Evolutionary conservation across 2,113 vertebrate genomes (phyloP), one percentile per base, ranked within the genome.

Genomic region (Aleadryas rufinucha): DNA sequence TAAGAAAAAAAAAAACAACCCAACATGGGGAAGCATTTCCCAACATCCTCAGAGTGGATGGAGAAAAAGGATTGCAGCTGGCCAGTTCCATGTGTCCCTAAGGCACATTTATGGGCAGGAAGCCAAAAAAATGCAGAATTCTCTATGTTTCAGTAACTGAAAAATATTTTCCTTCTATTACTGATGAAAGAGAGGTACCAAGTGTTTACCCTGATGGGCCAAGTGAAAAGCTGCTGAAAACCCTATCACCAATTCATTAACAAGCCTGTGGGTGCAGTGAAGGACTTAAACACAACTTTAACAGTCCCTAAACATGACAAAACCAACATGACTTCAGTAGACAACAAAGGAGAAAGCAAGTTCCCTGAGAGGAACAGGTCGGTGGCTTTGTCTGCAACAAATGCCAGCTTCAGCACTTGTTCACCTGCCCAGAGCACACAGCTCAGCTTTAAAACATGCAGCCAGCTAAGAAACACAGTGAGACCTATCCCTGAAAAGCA

Each of bases 401-500:
- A 33, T 0, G 1, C 16, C 31, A 70, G 19, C 28, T 69, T 24
- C 39, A 68, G 49, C 4, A 1, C 30, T 42, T 37, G 3, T 59
- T 45, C 30, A 24, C 16, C n/a, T 61, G n/a, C 50, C 39, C 44
- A 71, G 42, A 83, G 50, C 39, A 54, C 20, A 30, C 2, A 23
- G 47, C 15, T 70, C 49, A 54, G 14, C 21, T 71, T 78, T 24
- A 35, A 78, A 81, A 22, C 0, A 0, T 3, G 41, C 11, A 47
- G 3, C 1, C 49, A 77, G 2, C 21, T 63, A 3, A 52, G 50
- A 41, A 24, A 14, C 2, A 4, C 30, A 68, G 9, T 1, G 27
- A 44, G 39, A 76, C 7, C 2, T 2, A 2, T 2, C 23, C 18
- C 44, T 17, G 14, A 1, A 16, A 56, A 50, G 16, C 0, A 0